Evolutionary conservation across 2,113 vertebrate genomes (phyloP).

Genomic region (Amphiprion ocellaris): DNA sequence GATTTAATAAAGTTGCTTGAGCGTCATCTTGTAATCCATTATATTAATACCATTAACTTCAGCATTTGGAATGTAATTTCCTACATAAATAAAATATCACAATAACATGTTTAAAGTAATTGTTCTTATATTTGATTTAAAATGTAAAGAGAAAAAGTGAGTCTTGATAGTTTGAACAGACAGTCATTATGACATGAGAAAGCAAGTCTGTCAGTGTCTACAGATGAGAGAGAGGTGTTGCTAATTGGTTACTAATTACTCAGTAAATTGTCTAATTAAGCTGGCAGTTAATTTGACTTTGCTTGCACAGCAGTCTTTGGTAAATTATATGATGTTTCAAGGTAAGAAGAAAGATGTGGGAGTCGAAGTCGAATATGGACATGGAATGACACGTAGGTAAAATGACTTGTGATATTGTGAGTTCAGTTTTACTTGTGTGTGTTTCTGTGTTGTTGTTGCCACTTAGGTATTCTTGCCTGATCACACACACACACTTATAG

Average conservation of each 20-base stretch:
- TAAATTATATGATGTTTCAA: constrained; percentile 80
- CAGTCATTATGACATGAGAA: constrained; percentile 17
- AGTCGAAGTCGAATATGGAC: background rate
- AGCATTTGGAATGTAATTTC: background rate
- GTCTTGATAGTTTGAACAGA: background rate
- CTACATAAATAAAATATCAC: background rate
- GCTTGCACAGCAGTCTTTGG: constrained; percentile 93
- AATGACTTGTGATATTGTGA: too few species aligned
- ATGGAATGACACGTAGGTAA: too few species aligned
- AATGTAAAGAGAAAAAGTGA: background rate
- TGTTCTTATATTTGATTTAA: background rate
- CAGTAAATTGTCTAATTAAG: constrained; percentile 98
- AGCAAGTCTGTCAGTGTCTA: constrained; percentile 67
- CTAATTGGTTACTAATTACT: constrained; percentile 98
- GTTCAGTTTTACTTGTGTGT: too few species aligned
- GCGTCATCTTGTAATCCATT: too few species aligned
- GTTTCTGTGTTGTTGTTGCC: too few species aligned
- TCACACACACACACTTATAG: too few species aligned
- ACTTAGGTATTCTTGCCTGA: too few species aligned
- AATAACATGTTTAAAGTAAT: background rate
- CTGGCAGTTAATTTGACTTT: constrained; percentile 95
- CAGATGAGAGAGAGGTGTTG: constrained; percentile 92
- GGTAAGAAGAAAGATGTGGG: constrained; percentile 17
- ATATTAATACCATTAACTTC: background rate
- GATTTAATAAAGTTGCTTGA: too few species aligned